These are phyloP conservation scores for Setophaga petechia DNA, from an alignment of 2,113 vertebrate species.

Conservation along the genomic window DNA sequence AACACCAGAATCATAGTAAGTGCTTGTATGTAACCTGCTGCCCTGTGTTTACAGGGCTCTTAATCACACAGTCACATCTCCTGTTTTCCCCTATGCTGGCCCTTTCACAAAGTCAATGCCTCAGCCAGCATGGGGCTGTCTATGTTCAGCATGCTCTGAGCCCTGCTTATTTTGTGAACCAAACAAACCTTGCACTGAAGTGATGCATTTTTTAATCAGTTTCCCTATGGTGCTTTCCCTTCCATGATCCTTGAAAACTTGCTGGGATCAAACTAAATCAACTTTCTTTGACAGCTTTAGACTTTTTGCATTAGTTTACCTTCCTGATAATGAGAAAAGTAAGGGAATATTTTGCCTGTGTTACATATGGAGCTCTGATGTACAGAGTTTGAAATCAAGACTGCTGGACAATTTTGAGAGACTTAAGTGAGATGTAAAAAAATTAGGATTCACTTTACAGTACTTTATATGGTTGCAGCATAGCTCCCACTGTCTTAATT, in stretches of 20 bases:
- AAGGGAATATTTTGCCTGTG: neutral
- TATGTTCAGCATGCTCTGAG: neutral
- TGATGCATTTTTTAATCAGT: neutral
- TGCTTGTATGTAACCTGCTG: neutral
- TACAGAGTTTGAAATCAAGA: neutral
- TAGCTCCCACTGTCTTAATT: neutral
- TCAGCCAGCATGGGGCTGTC: fast-evolving
- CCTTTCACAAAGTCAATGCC: neutral
- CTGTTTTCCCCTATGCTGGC: neutral
- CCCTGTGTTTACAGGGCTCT: neutral
- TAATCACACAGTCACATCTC: neutral
- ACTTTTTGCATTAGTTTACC: neutral
- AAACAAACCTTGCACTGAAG: neutral
- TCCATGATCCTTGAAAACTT: neutral
- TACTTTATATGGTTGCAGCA: neutral
- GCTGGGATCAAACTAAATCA: neutral
- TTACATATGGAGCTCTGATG: neutral
- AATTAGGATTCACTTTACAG: neutral
- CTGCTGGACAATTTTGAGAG: neutral
- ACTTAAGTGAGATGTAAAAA: neutral
- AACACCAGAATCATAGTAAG: fast-evolving
- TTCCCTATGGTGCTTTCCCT: neutral
- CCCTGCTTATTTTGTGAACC: neutral
- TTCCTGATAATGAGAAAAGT: neutral
- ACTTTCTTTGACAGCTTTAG: neutral